Evolutionary conservation across 2,113 vertebrate genomes (phyloP).

Genomic region (Scortum barcoo): DNA sequence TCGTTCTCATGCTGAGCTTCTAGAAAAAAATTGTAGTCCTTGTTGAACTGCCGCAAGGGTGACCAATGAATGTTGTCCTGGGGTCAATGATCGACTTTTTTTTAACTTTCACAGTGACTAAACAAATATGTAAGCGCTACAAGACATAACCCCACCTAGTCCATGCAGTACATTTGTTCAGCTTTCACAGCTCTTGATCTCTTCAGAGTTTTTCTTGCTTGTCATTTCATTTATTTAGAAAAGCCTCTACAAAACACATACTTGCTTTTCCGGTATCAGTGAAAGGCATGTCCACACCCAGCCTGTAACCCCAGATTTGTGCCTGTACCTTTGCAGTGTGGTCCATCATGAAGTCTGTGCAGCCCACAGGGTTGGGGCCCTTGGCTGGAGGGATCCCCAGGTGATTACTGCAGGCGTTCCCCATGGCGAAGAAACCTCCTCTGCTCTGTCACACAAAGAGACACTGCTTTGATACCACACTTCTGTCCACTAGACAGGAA

Average conservation of each 20-base stretch:
- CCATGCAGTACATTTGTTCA: too few relatives aligned
- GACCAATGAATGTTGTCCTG: not conserved
- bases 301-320: not conserved
- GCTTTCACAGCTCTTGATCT: too few relatives aligned
- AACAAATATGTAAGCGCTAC: not conserved
- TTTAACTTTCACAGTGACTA: not conserved
- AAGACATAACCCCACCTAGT: too few relatives aligned
- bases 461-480: not conserved
- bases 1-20: not conserved
- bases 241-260: not conserved
- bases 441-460: constrained; percentile 52
- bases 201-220: not conserved
- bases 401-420: constrained; percentile 74
- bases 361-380: constrained; percentile 90
- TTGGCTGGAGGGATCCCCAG: constrained; percentile 89
- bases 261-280: not conserved
- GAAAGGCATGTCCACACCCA: not conserved
- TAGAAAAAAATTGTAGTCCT: not conserved
- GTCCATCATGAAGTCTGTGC: constrained; percentile 93
- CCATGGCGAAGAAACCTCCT: constrained; percentile 76
- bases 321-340: constrained; percentile 85
- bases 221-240: not conserved
- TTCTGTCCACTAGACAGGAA: not conserved
- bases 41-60: not conserved
- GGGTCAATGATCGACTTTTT: too few relatives aligned